phyloP scores from a whole-genome alignment of 2,113 vertebrate genomes.

The Tragelaphus scriptus region DNA sequence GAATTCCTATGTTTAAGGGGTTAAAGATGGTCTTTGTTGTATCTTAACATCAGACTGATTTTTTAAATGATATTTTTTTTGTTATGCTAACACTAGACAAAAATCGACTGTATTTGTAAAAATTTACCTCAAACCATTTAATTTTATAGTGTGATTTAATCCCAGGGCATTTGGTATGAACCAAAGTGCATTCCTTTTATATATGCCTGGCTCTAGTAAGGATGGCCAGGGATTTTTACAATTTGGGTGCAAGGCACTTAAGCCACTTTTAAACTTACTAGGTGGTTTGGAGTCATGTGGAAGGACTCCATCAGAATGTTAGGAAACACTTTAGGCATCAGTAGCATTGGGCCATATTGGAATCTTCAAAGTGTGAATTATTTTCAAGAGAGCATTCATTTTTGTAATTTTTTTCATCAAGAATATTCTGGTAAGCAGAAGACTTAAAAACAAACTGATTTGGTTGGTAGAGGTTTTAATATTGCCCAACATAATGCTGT shows the following conservation, averaged over 20 bases:
- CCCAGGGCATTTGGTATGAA: constrained; percentile 98
- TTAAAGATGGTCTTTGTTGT: constrained; percentile 82
- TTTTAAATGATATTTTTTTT: constrained; percentile 78
- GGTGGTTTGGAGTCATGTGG: constrained; percentile 77
- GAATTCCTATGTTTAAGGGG: constrained; percentile 70
- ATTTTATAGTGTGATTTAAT: constrained; percentile 88
- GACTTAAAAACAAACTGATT: constrained; percentile 59
- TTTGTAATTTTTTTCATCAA: constrained; percentile 77
- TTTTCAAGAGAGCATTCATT: constrained; percentile 77
- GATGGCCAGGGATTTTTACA: constrained; percentile 85
- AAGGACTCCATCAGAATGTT: constrained; percentile 79
- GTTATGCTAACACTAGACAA: constrained; percentile 80
- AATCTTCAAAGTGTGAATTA: constrained; percentile 78
- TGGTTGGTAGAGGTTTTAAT: constrained; percentile 79
- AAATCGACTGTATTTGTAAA: constrained; percentile 85
- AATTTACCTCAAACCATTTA: constrained; percentile 87
- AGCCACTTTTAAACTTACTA: constrained; percentile 84
- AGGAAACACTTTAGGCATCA: constrained; percentile 77
- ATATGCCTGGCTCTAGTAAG: constrained; percentile 83
- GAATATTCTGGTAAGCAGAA: constrained; percentile 71
- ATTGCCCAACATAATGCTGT: constrained; percentile 80
- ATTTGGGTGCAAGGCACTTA: constrained; percentile 86
- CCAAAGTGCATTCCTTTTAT: constrained; percentile 99
- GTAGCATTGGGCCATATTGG: constrained; percentile 84
- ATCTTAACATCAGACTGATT: constrained; percentile 81